Conservation (phyloP, 2,113 vertebrate genomes). For the Cinclus cinclus region DNA sequence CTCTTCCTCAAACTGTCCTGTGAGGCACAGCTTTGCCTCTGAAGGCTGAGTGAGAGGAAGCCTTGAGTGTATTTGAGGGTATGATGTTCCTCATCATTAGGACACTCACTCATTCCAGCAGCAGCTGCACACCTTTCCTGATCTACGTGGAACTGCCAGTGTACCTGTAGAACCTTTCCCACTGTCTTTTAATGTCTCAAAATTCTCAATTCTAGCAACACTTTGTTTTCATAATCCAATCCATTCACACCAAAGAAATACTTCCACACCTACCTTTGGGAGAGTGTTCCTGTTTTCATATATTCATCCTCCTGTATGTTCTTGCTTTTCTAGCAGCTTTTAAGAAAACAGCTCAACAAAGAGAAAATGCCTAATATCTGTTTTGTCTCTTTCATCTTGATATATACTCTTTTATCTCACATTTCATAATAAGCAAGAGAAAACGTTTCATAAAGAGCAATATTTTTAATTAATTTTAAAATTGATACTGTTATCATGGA, state of each 20-base stretch:
- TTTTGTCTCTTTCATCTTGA: neutral
- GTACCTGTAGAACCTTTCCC: neutral
- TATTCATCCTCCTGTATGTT: neutral
- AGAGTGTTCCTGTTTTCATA: neutral
- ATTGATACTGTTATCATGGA: neutral
- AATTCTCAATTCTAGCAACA: neutral
- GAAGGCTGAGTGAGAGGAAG: neutral
- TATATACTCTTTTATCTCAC: neutral
- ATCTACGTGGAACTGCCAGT: accelerated
- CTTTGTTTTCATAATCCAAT: neutral
- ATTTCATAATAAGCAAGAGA: neutral
- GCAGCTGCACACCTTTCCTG: neutral
- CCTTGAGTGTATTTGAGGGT: accelerated
- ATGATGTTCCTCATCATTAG: neutral
- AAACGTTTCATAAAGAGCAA: neutral
- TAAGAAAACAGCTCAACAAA: neutral
- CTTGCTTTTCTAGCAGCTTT: neutral
- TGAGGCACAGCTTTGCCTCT: accelerated
- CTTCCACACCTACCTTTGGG: neutral
- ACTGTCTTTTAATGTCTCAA: neutral
- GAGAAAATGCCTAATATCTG: neutral
- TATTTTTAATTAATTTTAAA: neutral
- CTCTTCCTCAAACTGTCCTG: neutral
- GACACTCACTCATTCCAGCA: neutral
- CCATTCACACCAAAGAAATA: accelerated